Evolutionary conservation across 2,888 invertebrate species (phyloP).

Genomic region (Augiades crinisus): DNA sequence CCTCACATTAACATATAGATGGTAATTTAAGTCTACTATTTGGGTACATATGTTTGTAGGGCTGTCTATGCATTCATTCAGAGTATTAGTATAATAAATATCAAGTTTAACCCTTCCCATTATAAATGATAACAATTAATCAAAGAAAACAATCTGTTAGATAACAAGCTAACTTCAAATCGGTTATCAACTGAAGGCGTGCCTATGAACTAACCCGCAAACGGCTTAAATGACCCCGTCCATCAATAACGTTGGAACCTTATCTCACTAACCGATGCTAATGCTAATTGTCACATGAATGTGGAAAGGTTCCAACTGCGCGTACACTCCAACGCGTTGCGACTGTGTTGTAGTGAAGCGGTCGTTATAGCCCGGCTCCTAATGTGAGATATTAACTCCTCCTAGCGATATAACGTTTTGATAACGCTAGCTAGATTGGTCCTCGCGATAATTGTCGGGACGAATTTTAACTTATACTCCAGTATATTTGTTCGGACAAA

Average conservation of each 20-base stretch:
- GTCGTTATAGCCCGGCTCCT: constrained; percentile 23
- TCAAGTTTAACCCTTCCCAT: neutral
- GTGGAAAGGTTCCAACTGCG: constrained; percentile 5
- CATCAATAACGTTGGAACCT: neutral
- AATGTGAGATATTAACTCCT: constrained; percentile 38
- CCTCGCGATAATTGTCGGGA: constrained; percentile 33
- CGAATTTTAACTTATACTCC: constrained; percentile 29
- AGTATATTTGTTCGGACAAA: constrained; percentile 17
- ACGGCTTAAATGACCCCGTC: constrained; percentile 3
- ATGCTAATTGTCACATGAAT: neutral
- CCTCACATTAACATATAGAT: no score
- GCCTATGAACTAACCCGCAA: neutral
- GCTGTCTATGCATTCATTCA: no score
- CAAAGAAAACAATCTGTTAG: constrained; percentile 11
- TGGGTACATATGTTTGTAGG: no score
- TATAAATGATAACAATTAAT: no score
- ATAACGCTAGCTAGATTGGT: constrained; percentile 37
- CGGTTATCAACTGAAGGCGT: constrained; percentile 10
- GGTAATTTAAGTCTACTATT: no score
- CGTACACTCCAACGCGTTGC: neutral
- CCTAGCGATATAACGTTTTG: constrained; percentile 32
- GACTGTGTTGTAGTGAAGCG: neutral
- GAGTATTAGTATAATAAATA: neutral
- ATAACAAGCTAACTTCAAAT: constrained; percentile 27
- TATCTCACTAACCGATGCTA: neutral